Conservation (phyloP, 92 coral and sea anemone genomes). For the Palythoa heliodiscus region DNA sequence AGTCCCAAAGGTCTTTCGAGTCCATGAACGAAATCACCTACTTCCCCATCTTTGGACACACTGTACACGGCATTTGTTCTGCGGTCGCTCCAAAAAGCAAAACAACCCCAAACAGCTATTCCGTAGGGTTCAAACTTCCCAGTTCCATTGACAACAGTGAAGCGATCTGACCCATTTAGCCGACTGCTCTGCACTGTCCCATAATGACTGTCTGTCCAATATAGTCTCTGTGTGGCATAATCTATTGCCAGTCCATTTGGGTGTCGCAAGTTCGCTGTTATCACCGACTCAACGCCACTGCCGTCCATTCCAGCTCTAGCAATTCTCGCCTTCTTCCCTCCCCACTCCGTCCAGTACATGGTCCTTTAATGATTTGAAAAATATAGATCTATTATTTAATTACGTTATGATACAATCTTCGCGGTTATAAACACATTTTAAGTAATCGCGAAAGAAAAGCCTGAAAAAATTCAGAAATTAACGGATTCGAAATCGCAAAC, state of each 20-base stretch:
- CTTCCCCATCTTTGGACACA: not conserved
- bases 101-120: constrained; percentile 8
- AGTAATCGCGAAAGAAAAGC: no score
- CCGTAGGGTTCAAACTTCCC: constrained; percentile 36
- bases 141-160: not conserved
- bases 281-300: constrained; percentile 3
- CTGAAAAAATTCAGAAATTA: no score
- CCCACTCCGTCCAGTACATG: constrained; percentile 36
- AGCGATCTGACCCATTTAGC: constrained; percentile 23
- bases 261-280: not conserved
- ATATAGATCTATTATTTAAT: not conserved
- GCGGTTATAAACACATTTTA: not conserved
- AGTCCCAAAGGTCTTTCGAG: constrained; percentile 15
- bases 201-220: constrained; percentile 28
- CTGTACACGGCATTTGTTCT: constrained; percentile 21
- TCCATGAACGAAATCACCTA: not conserved
- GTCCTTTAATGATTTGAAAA: not conserved
- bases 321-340: constrained; percentile 23
- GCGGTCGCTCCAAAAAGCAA: constrained; percentile 30
- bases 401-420: not conserved
- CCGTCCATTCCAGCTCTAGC: constrained; percentile 40
- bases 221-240: not conserved
- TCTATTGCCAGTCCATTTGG: constrained; percentile 37
- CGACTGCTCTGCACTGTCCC: constrained; percentile 13
- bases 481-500: no score